These are phyloP conservation scores for Myathropa florea DNA, from an alignment of 2,888 invertebrate genomes.

Conservation along the genomic window DNA sequence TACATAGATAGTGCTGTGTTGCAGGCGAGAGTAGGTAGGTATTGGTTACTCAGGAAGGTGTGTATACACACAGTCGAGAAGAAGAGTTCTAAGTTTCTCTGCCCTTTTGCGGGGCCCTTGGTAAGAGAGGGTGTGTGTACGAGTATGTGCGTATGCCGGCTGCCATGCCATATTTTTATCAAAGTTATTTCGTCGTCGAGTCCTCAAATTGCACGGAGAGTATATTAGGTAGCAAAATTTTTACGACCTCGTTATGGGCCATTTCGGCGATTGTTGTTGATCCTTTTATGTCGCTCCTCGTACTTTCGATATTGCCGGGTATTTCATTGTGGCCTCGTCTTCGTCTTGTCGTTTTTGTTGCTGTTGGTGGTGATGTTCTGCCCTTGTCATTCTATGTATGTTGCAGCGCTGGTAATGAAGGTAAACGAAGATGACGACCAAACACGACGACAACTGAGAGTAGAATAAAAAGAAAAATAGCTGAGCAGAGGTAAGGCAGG, in stretches of 20 bases:
- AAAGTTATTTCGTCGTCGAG: constrained; percentile 71
- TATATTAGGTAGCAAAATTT: constrained; percentile 82
- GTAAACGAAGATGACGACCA: constrained; percentile 39
- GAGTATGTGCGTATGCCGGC: constrained; percentile 53
- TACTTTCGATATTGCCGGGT: constrained; percentile 67
- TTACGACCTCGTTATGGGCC: constrained; percentile 81
- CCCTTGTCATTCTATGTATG: constrained; percentile 11
- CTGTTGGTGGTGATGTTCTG: neutral
- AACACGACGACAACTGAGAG: constrained; percentile 7
- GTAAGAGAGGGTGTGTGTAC: constrained; percentile 23
- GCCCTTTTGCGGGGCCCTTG: neutral
- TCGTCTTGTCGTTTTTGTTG: neutral
- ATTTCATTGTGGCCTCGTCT: constrained; percentile 47
- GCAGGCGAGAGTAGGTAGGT: constrained; percentile 2
- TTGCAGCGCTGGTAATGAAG: constrained; percentile 38
- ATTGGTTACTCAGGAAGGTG: neutral
- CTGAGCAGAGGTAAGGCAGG: constrained; percentile 17
- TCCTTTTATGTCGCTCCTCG: constrained; percentile 79
- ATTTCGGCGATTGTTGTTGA: constrained; percentile 81
- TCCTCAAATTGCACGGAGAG: constrained; percentile 77
- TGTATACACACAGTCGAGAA: neutral
- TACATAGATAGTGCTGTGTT: constrained; percentile 2
- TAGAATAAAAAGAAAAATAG: constrained; percentile 24
- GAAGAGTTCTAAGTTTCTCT: constrained; percentile 19
- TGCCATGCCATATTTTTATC: constrained; percentile 69